Percentiles rank a stretch among this genome's conserved stretches.
Evolutionary conservation across 1,140 invertebrate genomes (phyloP).

Genomic region (Pseudomyrmex dendroicus): DNA sequence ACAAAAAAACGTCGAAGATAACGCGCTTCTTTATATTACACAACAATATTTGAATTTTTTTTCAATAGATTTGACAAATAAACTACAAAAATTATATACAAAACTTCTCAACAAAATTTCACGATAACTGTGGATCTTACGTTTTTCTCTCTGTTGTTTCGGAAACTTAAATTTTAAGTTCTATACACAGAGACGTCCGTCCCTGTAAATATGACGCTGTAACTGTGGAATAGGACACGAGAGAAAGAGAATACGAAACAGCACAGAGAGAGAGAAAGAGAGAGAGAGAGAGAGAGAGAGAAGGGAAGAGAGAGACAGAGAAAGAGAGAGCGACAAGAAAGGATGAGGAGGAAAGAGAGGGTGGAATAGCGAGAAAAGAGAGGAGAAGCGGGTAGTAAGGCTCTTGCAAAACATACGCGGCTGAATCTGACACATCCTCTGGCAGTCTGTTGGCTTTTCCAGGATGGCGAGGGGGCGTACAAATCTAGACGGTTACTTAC

Average conservation of each 20-base stretch:
- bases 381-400: constrained; percentile 63
- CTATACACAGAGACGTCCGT: constrained; percentile 25
- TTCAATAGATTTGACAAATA: not conserved
- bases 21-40: not conserved
- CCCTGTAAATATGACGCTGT: constrained; percentile 29
- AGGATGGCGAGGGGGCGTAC: constrained; percentile 65
- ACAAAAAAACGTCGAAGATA: not conserved
- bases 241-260: constrained; percentile 56
- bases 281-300: constrained; percentile 9
- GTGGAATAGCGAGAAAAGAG: constrained; percentile 55
- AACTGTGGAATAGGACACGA: constrained; percentile 42
- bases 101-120: not conserved
- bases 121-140: not conserved
- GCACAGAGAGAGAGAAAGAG: constrained; percentile 20
- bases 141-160: not conserved
- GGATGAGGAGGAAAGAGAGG: not conserved
- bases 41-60: not conserved
- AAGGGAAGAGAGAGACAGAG: constrained; percentile 15
- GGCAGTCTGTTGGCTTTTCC: constrained; percentile 72
- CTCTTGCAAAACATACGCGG: constrained; percentile 73
- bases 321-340: not conserved
- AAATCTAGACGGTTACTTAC: constrained; percentile 80
- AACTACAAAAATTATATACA: not conserved
- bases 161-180: constrained; percentile 1
- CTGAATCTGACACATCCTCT: constrained; percentile 75